These are phyloP conservation scores for Nephrotoma flavescens DNA, from an alignment of 2,888 invertebrate genomes.

Conservation along the genomic window DNA sequence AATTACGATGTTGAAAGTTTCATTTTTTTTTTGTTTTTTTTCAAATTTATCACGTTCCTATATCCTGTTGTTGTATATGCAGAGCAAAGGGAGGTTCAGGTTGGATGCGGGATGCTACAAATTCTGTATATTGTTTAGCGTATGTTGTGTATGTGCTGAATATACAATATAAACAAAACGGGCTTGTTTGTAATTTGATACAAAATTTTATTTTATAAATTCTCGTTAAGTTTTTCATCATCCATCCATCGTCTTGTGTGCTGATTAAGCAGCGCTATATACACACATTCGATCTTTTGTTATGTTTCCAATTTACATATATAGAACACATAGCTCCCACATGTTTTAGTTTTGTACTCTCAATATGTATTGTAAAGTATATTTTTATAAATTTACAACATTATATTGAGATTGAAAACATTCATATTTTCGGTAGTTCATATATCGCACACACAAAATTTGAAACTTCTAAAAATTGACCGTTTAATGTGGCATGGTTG, in stretches of 20 bases:
- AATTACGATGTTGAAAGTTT: background rate
- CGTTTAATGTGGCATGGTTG: no score
- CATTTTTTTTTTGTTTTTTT: background rate
- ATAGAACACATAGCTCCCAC: background rate
- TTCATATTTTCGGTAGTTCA: no score
- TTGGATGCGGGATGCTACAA: background rate
- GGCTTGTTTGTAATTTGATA: background rate
- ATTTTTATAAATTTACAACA: no score
- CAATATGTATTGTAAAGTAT: background rate
- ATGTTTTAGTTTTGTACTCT: background rate
- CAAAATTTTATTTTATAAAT: background rate
- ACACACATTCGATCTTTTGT: background rate
- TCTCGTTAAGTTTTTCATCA: background rate
- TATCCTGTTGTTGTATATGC: background rate
- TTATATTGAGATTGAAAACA: no score
- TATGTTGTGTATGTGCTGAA: background rate
- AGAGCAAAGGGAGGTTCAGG: background rate
- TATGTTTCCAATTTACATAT: background rate
- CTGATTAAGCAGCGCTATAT: background rate
- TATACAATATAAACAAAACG: background rate
- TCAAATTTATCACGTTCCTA: background rate
- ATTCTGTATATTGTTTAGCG: background rate
- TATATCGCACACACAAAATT: no score
- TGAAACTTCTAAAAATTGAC: no score
- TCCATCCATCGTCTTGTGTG: background rate